These are phyloP conservation scores for Drosophila parabipectinata DNA, from an alignment of 1,140 invertebrate genomes.

Conservation along the genomic window DNA sequence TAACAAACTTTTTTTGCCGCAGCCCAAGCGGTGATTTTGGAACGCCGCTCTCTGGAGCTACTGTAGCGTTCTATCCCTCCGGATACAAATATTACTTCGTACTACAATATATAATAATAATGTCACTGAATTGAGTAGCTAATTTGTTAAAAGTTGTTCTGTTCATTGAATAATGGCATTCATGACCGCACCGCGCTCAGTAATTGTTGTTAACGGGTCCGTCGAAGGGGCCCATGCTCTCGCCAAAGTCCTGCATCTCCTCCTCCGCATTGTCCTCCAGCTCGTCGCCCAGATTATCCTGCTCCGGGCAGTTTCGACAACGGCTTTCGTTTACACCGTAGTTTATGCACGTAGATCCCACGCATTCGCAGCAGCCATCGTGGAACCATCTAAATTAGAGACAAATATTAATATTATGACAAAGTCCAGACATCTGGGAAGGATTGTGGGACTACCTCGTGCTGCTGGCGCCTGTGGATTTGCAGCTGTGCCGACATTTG, in stretches of 20 bases:
- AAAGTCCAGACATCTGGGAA: background rate
- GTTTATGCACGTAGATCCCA: slow-evolving; percentile 94
- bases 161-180: slow-evolving; percentile 66
- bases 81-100: slow-evolving; percentile 78
- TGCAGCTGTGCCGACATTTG: slow-evolving; percentile 87
- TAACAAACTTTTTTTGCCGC: slow-evolving; percentile 1
- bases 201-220: slow-evolving; percentile 80
- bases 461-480: slow-evolving; percentile 78
- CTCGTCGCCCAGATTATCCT: slow-evolving; percentile 65
- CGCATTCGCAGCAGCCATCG: slow-evolving; percentile 97
- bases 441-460: slow-evolving; percentile 58
- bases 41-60: background rate
- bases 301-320: slow-evolving; percentile 76
- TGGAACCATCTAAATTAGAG: slow-evolving; percentile 92
- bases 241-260: slow-evolving; percentile 79
- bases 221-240: slow-evolving; percentile 79
- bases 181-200: slow-evolving; percentile 48
- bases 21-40: background rate
- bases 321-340: slow-evolving; percentile 94
- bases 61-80: background rate
- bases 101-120: slow-evolving; percentile 75
- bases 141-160: slow-evolving; percentile 65
- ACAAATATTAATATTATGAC: background rate
- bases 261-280: slow-evolving; percentile 69
- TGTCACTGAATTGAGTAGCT: slow-evolving; percentile 79